Conservation (phyloP, 2,797 vertebrate species). For the Notolepis coatsorum region DNA sequence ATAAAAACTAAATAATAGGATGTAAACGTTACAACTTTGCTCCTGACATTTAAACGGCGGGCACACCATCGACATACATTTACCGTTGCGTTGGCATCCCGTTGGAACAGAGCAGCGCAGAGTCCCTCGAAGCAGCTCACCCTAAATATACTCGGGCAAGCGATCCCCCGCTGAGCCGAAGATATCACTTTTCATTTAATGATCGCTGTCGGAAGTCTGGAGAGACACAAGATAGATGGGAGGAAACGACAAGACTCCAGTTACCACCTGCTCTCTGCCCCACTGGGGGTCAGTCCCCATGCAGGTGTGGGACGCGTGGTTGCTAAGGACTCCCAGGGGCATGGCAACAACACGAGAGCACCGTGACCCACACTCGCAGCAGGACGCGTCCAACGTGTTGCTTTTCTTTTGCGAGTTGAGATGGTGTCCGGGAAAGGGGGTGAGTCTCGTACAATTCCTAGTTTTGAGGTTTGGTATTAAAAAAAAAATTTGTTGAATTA, state of each 20-base stretch:
- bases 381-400: background rate
- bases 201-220: constrained; percentile 13
- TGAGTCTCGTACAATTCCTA: background rate
- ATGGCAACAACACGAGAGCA: constrained; percentile 56
- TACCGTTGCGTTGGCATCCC: constrained; percentile 14
- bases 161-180: constrained; percentile 9
- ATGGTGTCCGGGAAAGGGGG: constrained; percentile 65
- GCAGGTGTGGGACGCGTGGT: constrained; percentile 61
- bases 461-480: background rate
- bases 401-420: background rate
- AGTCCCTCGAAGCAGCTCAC: background rate
- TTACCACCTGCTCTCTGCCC: constrained; percentile 44
- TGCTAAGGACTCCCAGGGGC: constrained; percentile 60
- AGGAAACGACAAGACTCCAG: constrained; percentile 37
- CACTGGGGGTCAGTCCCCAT: constrained; percentile 28
- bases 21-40: background rate
- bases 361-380: constrained; percentile 27
- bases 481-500: too few relatives aligned
- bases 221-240: constrained; percentile 9
- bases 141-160: constrained; percentile 22
- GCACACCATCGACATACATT: background rate
- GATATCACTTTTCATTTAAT: constrained; percentile 39
- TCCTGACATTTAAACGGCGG: background rate
- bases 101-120: constrained; percentile 12
- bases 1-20: background rate